Evolutionary conservation across 2,888 invertebrate species (phyloP).

Genomic region (Drepanosiphum platanoidis): DNA sequence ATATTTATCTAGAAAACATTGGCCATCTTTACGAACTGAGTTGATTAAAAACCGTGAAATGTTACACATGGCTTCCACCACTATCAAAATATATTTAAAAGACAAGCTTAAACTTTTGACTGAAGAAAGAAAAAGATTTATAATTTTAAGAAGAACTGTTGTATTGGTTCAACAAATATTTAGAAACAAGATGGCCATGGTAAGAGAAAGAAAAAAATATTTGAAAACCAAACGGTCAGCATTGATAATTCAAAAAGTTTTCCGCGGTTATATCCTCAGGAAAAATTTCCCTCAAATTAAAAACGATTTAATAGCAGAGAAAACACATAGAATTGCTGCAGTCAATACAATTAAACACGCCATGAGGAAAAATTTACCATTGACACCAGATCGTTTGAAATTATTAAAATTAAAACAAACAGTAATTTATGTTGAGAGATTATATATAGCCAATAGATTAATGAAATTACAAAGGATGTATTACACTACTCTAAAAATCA

Average conservation of each 20-base stretch:
- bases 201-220: conserved; percentile 21
- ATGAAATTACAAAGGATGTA: conserved; percentile 33
- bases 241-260: conserved; percentile 55
- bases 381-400: background rate
- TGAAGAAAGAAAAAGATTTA: conserved; percentile 46
- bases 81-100: conserved; percentile 48
- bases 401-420: conserved; percentile 43
- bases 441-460: conserved; percentile 32
- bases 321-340: background rate
- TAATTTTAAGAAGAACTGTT: conserved; percentile 46
- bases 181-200: conserved; percentile 46
- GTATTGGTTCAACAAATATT: conserved; percentile 60
- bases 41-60: conserved; percentile 37
- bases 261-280: conserved; percentile 38
- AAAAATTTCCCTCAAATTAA: conserved; percentile 40
- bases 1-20: conserved; percentile 45
- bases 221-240: conserved; percentile 23
- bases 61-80: conserved; percentile 39
- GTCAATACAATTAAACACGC: conserved; percentile 8
- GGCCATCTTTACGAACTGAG: conserved; percentile 14
- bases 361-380: conserved; percentile 30
- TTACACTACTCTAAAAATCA: background rate
- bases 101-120: conserved; percentile 42
- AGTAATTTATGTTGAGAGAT: conserved; percentile 33
- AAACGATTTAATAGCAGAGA: background rate